Evolutionary conservation across 1,140 invertebrate species (phyloP).

Genomic region (Druon quercuslanigerum): DNA sequence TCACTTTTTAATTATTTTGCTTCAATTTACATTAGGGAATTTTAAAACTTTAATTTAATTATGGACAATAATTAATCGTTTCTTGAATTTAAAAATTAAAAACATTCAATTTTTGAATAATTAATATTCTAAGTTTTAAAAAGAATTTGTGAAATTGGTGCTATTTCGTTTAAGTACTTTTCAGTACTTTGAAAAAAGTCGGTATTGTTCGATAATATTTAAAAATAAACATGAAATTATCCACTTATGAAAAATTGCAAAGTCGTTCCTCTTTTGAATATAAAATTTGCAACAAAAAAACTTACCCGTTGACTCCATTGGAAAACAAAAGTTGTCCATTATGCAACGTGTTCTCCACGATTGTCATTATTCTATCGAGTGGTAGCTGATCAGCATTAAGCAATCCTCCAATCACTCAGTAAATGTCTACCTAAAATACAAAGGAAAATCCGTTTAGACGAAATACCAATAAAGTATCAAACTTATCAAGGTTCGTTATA

Average conservation of each 20-base stretch:
- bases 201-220: too few relatives aligned
- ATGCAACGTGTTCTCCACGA: constrained; percentile 52
- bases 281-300: constrained; percentile 41
- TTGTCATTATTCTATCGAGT: constrained; percentile 37
- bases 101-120: too few relatives aligned
- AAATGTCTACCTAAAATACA: constrained; percentile 34
- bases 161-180: too few relatives aligned
- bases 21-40: too few relatives aligned
- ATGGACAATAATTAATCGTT: too few relatives aligned
- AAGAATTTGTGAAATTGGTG: too few relatives aligned
- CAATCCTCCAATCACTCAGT: constrained; percentile 4
- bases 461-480: not conserved
- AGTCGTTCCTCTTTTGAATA: constrained; percentile 34
- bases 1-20: too few relatives aligned
- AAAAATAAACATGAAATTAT: too few relatives aligned
- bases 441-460: constrained; percentile 19
- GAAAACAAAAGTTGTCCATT: constrained; percentile 54
- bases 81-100: too few relatives aligned
- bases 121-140: too few relatives aligned
- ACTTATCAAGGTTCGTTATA: not conserved
- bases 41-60: too few relatives aligned
- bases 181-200: too few relatives aligned
- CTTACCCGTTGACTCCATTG: constrained; percentile 54
- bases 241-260: constrained; percentile 30
- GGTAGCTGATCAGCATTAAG: constrained; percentile 41